Percentiles rank a stretch among this genome's conserved stretches.
These are phyloP conservation scores for Scopus umbretta DNA, from an alignment of 2,113 vertebrate species.

Conservation along the genomic window DNA sequence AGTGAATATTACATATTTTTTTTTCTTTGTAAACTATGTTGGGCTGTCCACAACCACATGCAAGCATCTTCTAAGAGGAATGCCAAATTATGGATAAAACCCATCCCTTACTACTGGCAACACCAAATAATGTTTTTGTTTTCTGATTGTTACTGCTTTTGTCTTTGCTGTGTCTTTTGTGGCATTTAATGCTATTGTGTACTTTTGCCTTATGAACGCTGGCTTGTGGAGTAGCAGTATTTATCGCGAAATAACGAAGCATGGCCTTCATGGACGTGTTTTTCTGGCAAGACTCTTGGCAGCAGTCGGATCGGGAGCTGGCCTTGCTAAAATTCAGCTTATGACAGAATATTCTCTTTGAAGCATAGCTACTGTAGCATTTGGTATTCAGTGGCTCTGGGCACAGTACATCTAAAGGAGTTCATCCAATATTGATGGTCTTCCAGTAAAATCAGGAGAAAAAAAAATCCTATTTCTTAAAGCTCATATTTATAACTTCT, in stretches of 20 bases:
- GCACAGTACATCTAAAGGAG: slow-evolving; percentile 39
- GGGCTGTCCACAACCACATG: not conserved
- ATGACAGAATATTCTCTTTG: slow-evolving; percentile 67
- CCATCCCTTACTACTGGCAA: not conserved
- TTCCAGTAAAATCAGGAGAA: not conserved
- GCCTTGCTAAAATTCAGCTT: slow-evolving; percentile 28
- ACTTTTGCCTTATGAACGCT: not conserved
- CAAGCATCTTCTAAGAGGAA: not conserved
- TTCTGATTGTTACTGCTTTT: not conserved
- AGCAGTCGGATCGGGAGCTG: not conserved
- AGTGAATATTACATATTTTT: not conserved
- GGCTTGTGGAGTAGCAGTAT: not conserved
- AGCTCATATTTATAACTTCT: not conserved
- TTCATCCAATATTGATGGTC: slow-evolving; percentile 66
- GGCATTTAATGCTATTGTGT: not conserved
- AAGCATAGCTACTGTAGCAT: slow-evolving; percentile 22
- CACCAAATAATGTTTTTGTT: not conserved
- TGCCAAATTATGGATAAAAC: not conserved
- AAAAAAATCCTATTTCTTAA: not conserved
- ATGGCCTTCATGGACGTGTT: not conserved
- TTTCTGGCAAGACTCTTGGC: not conserved
- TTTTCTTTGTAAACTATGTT: not conserved
- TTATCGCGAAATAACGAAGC: not conserved
- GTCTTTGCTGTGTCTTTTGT: not conserved
- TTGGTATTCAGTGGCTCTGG: slow-evolving; percentile 56